Conservation (phyloP, 1,140 invertebrate species). For the Drosophila persimilis region DNA sequence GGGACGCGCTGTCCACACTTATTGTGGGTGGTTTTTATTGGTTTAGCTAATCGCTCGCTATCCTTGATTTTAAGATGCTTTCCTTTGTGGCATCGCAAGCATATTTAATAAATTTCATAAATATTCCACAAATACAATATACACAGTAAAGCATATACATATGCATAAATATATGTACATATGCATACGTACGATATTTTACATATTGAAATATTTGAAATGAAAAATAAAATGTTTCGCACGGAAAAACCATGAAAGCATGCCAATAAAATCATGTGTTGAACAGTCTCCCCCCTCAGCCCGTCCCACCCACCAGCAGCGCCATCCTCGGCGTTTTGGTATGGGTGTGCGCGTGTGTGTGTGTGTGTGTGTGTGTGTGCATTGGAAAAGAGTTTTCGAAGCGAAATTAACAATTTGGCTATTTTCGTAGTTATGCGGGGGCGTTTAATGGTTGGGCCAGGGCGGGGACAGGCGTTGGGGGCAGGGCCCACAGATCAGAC, state of each 20-base stretch:
- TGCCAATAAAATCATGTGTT: slow-evolving; percentile 78
- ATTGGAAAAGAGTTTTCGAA: slow-evolving; percentile 78
- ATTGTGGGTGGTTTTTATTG: slow-evolving; percentile 42
- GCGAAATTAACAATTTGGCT: slow-evolving; percentile 79
- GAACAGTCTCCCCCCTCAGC: slow-evolving; percentile 11
- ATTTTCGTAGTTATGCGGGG: slow-evolving; percentile 72
- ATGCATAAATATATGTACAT: slow-evolving; percentile 1
- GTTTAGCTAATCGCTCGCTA: slow-evolving; percentile 41
- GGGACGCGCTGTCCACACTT: slow-evolving; percentile 19
- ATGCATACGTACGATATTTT: slow-evolving; percentile 8
- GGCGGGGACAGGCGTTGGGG: slow-evolving; percentile 32
- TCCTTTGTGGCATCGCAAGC: slow-evolving; percentile 17
- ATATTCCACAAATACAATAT: slow-evolving; percentile 34
- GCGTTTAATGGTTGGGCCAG: slow-evolving; percentile 27
- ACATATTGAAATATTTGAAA: slow-evolving; percentile 37
- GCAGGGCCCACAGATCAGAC: slow-evolving; percentile 47
- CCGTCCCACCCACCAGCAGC: neutral
- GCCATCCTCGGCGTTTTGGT: neutral
- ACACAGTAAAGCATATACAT: slow-evolving; percentile 7
- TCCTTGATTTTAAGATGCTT: slow-evolving; percentile 42
- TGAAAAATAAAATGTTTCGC: slow-evolving; percentile 54
- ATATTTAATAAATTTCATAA: slow-evolving; percentile 75
- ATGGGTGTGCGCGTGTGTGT: slow-evolving; percentile 1
- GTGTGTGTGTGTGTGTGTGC: slow-evolving; percentile 41
- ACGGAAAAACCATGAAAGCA: slow-evolving; percentile 67